These are phyloP conservation scores for Halictus ligatus DNA, from an alignment of 2,888 invertebrate genomes.

Conservation along the genomic window DNA sequence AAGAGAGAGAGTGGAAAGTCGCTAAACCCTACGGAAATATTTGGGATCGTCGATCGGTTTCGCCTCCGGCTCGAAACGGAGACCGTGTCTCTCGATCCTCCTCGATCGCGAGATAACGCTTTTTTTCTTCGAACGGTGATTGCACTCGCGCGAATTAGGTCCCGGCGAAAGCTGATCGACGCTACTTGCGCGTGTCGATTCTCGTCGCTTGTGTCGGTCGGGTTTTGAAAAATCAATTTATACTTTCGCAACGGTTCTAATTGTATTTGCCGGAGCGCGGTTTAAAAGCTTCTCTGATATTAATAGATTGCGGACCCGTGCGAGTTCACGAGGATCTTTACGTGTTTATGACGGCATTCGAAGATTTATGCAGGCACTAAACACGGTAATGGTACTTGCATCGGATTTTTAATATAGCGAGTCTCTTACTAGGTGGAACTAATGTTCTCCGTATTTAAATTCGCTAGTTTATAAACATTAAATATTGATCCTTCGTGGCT, in stretches of 20 bases:
- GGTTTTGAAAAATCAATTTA: neutral
- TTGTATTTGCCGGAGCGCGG: neutral
- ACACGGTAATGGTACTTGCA: neutral
- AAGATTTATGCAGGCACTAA: neutral
- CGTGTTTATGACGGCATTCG: neutral
- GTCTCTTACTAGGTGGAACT: neutral
- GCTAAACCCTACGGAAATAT: slow-evolving; percentile 14
- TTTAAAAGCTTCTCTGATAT: neutral
- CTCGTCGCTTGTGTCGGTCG: neutral
- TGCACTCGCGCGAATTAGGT: neutral
- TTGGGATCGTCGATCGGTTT: slow-evolving; percentile 3
- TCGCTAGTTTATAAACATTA: neutral
- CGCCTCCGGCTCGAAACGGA: neutral
- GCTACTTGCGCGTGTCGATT: neutral
- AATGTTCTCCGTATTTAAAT: neutral
- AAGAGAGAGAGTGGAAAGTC: slow-evolving; percentile 3
- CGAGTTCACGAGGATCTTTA: neutral
- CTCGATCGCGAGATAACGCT: slow-evolving; percentile 1
- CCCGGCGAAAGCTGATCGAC: neutral
- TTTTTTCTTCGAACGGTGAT: slow-evolving; percentile 4
- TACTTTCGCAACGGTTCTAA: neutral
- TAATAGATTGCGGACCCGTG: neutral
- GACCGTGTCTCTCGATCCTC: neutral
- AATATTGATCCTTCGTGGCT: neutral
- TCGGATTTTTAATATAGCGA: neutral